A percentile compares a stretch with the other conserved stretches of the same genome.
These are phyloP conservation scores for Triplophysa rosa DNA, from an alignment of 2,113 vertebrate species.

Conservation along the genomic window DNA sequence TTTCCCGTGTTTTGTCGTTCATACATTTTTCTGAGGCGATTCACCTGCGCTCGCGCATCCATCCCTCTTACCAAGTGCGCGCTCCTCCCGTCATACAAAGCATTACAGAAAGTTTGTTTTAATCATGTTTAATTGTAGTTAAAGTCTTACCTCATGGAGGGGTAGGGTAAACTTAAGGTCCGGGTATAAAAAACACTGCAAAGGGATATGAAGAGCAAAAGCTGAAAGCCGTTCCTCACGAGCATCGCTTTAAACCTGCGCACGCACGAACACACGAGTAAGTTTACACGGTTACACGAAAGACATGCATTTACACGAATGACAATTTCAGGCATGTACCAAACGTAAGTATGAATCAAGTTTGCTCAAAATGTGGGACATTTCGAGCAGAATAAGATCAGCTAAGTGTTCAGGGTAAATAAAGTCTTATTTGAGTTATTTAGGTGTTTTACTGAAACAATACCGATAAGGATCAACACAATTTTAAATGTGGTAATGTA, in stretches of 20 bases:
- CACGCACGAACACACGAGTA: not conserved
- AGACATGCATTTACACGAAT: not conserved
- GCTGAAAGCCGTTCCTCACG: conserved; percentile 79
- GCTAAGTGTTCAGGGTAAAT: no score
- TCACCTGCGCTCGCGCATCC: no score
- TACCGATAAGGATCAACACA: not conserved
- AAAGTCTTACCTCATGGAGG: conserved; percentile 79
- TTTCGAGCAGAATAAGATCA: no score
- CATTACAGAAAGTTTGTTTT: not conserved
- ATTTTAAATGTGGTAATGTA: not conserved
- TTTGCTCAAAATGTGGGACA: not conserved
- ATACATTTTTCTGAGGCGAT: not conserved
- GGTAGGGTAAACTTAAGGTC: conserved; percentile 79
- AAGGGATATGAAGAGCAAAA: conserved; percentile 81
- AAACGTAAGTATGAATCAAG: not conserved
- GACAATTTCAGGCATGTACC: not conserved
- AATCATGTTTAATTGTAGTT: not conserved
- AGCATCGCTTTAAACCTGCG: conserved; percentile 81
- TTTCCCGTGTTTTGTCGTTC: not conserved
- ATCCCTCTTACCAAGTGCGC: not conserved
- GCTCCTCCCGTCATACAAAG: no score
- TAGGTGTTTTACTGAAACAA: not conserved
- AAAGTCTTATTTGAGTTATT: not conserved
- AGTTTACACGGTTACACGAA: not conserved
- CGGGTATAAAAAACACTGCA: conserved; percentile 80